phyloP scores from a whole-genome alignment of 2,797 vertebrate genomes.

The Pangasius mekongensis region DNA sequence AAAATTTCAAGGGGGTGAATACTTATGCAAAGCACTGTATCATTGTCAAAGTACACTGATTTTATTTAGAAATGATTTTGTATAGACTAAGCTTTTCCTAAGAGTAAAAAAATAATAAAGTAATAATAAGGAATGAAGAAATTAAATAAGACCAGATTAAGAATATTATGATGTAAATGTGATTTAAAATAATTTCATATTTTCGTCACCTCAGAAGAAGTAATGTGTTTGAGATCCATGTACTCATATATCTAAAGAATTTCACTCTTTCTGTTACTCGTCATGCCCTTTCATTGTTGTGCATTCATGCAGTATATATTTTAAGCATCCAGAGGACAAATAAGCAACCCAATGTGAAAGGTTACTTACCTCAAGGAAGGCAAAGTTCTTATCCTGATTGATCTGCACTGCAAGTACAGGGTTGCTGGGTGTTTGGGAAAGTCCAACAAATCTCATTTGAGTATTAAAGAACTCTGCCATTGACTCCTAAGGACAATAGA shows the following conservation, averaged over 20 bases:
- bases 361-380: conserved; percentile 49
- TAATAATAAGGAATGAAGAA: neutral
- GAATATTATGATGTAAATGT: neutral
- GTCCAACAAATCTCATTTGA: conserved; percentile 79
- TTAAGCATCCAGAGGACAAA: neutral
- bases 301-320: neutral
- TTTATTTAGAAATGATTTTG: neutral
- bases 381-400: conserved; percentile 83
- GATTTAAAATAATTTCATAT: neutral
- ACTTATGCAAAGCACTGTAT: too few relatives aligned
- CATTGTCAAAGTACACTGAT: too few relatives aligned
- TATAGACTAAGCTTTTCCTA: neutral
- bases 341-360: neutral
- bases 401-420: conserved; percentile 81
- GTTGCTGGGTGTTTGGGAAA: conserved; percentile 76
- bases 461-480: conserved; percentile 83
- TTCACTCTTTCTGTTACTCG: neutral
- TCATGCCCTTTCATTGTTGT: neutral
- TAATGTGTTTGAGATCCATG: neutral
- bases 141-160: neutral
- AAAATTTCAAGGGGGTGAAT: neutral
- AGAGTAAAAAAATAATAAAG: neutral
- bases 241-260: neutral
- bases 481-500: conserved; percentile 41
- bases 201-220: neutral